Base-by-base conservation (phyloP, 2,797 vertebrate species). In the Eulemur coronatus region DNA sequence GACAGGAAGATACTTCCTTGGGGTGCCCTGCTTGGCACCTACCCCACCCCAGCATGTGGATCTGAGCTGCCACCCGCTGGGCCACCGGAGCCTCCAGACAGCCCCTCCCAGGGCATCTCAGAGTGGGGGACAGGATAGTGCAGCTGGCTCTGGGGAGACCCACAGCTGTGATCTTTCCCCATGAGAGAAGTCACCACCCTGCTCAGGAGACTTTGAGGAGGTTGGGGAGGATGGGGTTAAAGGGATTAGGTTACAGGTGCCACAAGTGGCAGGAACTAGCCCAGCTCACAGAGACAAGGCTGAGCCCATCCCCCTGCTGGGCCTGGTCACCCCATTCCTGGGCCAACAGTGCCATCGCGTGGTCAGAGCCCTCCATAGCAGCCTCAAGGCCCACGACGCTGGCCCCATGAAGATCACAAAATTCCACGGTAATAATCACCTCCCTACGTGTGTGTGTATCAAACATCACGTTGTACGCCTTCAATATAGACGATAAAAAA, bases 331-430 rank as follows among this genome's bases (percentile, higher is more conserved):
- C 52, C 33, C 3, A 98, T 98, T 97, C 73, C 38, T 73, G 30
- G 97, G 96, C 95, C 0, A 30, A 87, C 94, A 92, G 94, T 93
- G 98, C 98, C 98, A 98, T 97, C 97, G 30, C 94, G 98, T 95
- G 98, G 91, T 33, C 28, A 0, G 0, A 7, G 20, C 14, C 0
- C n/a, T 35, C 41, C 41, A 72, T 33, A 43, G 94, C 97, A 61
- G 55, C 76, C 43, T 65, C 43, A 8, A 12, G 33, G 15, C 28
- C 41, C 43, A 38, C 1, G 0, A 61, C 28, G 69, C 30, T 7
- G 1, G 75, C 11, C 52, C 28, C 59, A 1, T 9, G 11, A 50
- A 13, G 26, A 69, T 18, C 13, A 5, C 28, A 26, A 15, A 7
- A 41, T 20, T 46, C 80, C 33, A 59, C 50, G 0, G 28, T 4